Percentiles rank a stretch among this genome's conserved stretches.
Evolutionary conservation across 2,888 invertebrate species (phyloP).

Genomic region (Pristionchus fissidentatus): DNA sequence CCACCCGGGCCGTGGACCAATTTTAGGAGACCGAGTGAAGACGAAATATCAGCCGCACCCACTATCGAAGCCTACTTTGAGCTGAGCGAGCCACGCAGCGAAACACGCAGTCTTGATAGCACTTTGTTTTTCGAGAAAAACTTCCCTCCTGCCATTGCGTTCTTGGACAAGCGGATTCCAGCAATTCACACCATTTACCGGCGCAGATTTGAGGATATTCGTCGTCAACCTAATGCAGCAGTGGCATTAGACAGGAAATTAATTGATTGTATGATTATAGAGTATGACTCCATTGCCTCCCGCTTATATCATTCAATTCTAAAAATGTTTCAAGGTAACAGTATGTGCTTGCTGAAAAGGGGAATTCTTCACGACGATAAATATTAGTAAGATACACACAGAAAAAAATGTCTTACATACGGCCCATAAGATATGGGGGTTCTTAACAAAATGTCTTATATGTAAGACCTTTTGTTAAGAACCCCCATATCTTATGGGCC

Average conservation of each 20-base stretch:
- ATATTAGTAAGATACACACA: no score
- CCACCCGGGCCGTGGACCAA: slow-evolving; percentile 21
- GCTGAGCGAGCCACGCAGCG: slow-evolving; percentile 18
- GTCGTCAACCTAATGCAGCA: no score
- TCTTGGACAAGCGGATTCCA: slow-evolving; percentile 52
- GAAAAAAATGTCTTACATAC: no score
- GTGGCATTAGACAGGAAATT: slow-evolving; percentile 45
- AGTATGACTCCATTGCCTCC: slow-evolving; percentile 24
- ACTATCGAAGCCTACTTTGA: slow-evolving; percentile 26
- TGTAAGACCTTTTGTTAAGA: no score
- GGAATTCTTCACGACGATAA: no score
- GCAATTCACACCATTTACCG: slow-evolving; percentile 44
- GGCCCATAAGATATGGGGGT: no score
- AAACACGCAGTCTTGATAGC: slow-evolving; percentile 50
- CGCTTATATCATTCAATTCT: no score
- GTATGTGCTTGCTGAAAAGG: no score
- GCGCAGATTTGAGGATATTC: slow-evolving; percentile 21
- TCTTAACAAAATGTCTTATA: no score
- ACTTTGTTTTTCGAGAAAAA: slow-evolving; percentile 49
- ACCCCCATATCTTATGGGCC: no score
- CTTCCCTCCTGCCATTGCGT: slow-evolving; percentile 50
- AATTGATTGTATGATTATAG: slow-evolving; percentile 47
- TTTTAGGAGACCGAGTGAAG: slow-evolving; percentile 19
- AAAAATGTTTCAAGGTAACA: no score
- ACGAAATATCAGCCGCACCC: background rate